Evolutionary conservation across 2,888 invertebrate genomes (phyloP).

Genomic region (Oscheius sp.): DNA sequence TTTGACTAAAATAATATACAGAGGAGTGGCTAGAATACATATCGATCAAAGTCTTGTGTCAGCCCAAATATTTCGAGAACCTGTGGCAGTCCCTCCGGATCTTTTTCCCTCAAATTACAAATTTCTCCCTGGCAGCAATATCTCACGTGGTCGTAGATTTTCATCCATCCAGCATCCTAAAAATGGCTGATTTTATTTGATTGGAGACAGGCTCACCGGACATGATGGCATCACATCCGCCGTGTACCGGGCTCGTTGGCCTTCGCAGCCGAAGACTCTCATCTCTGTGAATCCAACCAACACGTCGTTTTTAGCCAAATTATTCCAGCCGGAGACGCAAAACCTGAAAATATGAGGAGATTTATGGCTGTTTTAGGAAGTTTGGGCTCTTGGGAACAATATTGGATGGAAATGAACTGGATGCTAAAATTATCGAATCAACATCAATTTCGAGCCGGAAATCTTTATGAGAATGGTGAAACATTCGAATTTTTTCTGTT

Average conservation of each 20-base stretch:
- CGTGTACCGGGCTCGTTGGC: slow-evolving; percentile 23
- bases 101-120: slow-evolving; percentile 21
- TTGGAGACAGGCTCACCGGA: not conserved
- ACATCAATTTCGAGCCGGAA: too few relatives aligned
- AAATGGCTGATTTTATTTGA: not conserved
- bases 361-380: too few relatives aligned
- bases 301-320: slow-evolving; percentile 33
- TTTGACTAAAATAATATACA: not conserved
- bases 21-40: not conserved
- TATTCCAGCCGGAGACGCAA: slow-evolving; percentile 31
- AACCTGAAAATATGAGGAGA: slow-evolving; percentile 18
- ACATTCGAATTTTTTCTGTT: too few relatives aligned
- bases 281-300: slow-evolving; percentile 34
- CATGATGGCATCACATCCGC: slow-evolving; percentile 31
- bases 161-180: slow-evolving; percentile 33
- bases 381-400: not conserved
- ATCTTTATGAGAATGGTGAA: too few relatives aligned
- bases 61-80: slow-evolving; percentile 15
- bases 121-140: slow-evolving; percentile 31
- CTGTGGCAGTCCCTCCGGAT: slow-evolving; percentile 17
- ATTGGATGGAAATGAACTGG: too few relatives aligned
- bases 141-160: slow-evolving; percentile 27
- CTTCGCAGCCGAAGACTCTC: slow-evolving; percentile 34
- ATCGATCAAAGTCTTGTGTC: slow-evolving; percentile 18
- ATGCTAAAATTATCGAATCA: too few relatives aligned